A percentile compares a stretch with the other conserved stretches of the same genome.
These are phyloP conservation scores for Arrhamphus sclerolepis DNA, from an alignment of 2,797 vertebrate species.

Conservation along the genomic window DNA sequence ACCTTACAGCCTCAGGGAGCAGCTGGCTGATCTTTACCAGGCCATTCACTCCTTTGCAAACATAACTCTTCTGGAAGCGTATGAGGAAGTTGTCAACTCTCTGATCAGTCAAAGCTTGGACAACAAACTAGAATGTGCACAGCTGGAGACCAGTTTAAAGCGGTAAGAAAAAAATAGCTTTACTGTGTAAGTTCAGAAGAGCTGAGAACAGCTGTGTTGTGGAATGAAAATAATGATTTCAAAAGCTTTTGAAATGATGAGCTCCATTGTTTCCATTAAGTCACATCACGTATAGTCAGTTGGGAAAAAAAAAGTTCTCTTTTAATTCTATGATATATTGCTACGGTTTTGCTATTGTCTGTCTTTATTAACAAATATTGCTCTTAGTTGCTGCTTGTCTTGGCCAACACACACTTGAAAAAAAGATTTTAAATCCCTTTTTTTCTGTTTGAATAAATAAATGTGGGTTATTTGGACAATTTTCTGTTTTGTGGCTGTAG, in stretches of 20 bases:
- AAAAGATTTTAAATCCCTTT: no score
- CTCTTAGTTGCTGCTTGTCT: no score
- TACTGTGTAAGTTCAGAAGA: neutral
- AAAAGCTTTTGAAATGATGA: neutral
- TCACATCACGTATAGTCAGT: no score
- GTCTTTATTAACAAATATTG: no score
- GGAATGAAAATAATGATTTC: constrained; percentile 1
- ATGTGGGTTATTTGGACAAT: no score
- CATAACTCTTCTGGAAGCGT: constrained; percentile 70
- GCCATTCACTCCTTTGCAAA: constrained; percentile 72
- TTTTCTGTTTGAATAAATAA: no score
- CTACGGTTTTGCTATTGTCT: no score
- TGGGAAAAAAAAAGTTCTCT: no score
- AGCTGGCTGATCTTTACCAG: constrained; percentile 76
- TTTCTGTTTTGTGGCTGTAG: no score
- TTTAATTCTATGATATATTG: no score
- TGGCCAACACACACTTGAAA: no score
- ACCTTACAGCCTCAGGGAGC: constrained; percentile 68
- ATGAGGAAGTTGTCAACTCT: constrained; percentile 75
- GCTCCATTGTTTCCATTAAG: no score
- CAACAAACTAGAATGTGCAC: constrained; percentile 72
- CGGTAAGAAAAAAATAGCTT: constrained; percentile 60
- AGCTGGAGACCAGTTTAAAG: constrained; percentile 77
- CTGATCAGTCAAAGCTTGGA: constrained; percentile 74
- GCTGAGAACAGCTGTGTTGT: neutral